Evolutionary conservation across 2,888 invertebrate genomes (phyloP), one percentile per base, ranked within the genome.

Genomic region (Brenthis ino): DNA sequence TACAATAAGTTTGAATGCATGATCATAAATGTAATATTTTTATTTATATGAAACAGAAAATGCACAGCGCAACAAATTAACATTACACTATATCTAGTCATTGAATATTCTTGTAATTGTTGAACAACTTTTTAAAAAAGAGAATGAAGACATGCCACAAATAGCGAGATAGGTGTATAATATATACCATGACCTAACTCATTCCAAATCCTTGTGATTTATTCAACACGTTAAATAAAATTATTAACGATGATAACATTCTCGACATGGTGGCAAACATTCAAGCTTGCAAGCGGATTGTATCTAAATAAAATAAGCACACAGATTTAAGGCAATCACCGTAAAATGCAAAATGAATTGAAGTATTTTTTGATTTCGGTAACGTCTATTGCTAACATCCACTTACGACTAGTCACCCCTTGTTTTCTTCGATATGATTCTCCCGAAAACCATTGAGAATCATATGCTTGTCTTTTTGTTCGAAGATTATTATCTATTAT

Each of bases 381-480:
- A 69, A 68, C 66, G 75, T 76, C 75, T 80, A 76, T 79, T 76
- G 82, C 78, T 84, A 83, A 79, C 82, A 73, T 76, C 83, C 88
- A 94, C 95, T 95, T 95, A 95, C 95, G 94, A 87, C 94, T 94
- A 80, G 93, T 91, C 78, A 93, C 92, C 86, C 93, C 94, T 85
- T 95, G 95, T 87, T 95, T 95, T 83, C 94, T 94, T 79, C 95
- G 93, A 89, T 95, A 95, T 75, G 89, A 88, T 83, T 93, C 93
- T 76, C 85, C 91, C 77, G 85, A 77, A 80, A 82, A 81, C 91
- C 90, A 91, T 78, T 86, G 89, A 72, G 84, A 76, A 78, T 91
- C 89, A 78, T 80, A 82, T 74, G 85, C 80, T 82, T 91, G 91
- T 77, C 91, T 85, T 86, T 93, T 93, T 79, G 80, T 80, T 84